Base-by-base conservation (phyloP, 2,888 invertebrate genomes). In the Agelastica alni region DNA sequence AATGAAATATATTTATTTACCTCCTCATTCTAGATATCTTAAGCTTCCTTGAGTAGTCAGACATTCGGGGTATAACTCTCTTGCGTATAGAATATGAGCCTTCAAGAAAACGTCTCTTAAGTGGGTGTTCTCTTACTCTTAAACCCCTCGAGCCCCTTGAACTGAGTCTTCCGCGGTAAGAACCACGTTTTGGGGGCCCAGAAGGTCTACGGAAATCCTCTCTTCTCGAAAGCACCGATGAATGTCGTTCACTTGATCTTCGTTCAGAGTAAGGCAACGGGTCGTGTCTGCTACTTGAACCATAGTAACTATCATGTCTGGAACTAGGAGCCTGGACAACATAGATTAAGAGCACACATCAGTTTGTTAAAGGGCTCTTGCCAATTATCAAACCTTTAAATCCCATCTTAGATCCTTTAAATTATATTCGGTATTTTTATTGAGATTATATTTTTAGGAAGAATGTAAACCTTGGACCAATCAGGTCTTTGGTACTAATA, bases 31-130 rank as follows among this genome's bases (percentile, higher is more conserved):
- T 77, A 61, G 74, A 70, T 57, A 77, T 70, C 71, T 74, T 77
- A 60, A 77, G 70, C 64, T 74, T 77, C 71, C 77, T 74, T 59
- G 71, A 63, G 72, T 68, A 75, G 65, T 77, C 77, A 61, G 72
- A 63, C 41, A 74, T 60, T 59, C 73, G 68, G 56, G 72, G 52
- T n/a, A n/a, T n/a, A 53, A 80, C 78, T 65, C 83, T 79, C 64
- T 81, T 79, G 71, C 82, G 79, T 63, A 81, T 77, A 48, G 79
- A 77, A 71, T 83, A 83, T 65, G 83, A 80, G 77, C 76, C 82
- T 53, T 80, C 81, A 66, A 81, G 77, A 63, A 83, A 76, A 71
- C 83, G 81, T 74, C 83, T 74, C 57, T 79, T 73, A 68, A 78
- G 79, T 32, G 81, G 77, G 70, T 81, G 81, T 64, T 83, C 81